phyloP scores from a whole-genome alignment of 2,113 vertebrate genomes.

The Odobenus rosmarus region DNA sequence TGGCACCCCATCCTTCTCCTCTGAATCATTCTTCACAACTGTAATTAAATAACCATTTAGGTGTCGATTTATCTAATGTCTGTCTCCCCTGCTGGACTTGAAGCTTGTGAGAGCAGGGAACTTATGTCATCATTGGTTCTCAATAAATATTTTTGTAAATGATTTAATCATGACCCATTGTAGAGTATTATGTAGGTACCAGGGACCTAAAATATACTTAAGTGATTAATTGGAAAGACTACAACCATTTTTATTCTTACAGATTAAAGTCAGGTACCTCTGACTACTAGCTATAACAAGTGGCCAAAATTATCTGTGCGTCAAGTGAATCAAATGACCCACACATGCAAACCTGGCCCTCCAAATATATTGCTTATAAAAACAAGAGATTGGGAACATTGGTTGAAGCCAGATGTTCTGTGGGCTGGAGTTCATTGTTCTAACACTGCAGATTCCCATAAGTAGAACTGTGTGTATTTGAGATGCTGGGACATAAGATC shows the following conservation, averaged over 20 bases:
- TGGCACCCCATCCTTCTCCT: background rate
- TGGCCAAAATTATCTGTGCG: constrained; percentile 9
- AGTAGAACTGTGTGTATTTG: constrained; percentile 60
- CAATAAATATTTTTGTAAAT: background rate
- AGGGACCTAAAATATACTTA: background rate
- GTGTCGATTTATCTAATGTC: background rate
- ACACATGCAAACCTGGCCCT: constrained; percentile 38
- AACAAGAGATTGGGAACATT: constrained; percentile 77
- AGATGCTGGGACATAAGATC: constrained; percentile 63
- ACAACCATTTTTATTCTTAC: background rate
- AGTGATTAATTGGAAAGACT: background rate
- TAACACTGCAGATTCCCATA: constrained; percentile 69
- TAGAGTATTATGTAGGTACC: background rate
- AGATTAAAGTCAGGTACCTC: background rate
- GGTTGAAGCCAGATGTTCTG: constrained; percentile 84
- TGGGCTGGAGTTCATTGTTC: constrained; percentile 76
- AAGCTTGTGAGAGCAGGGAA: background rate
- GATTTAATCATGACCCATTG: background rate
- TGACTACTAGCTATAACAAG: background rate
- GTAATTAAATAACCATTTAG: background rate
- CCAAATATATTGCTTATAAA: constrained; percentile 81
- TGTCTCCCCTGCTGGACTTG: background rate
- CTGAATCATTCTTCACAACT: background rate
- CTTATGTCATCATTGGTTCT: background rate
- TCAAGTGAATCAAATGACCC: constrained; percentile 24